Conservation (phyloP, 2,888 invertebrate species). For the Nematopogon swammerdamellus region DNA sequence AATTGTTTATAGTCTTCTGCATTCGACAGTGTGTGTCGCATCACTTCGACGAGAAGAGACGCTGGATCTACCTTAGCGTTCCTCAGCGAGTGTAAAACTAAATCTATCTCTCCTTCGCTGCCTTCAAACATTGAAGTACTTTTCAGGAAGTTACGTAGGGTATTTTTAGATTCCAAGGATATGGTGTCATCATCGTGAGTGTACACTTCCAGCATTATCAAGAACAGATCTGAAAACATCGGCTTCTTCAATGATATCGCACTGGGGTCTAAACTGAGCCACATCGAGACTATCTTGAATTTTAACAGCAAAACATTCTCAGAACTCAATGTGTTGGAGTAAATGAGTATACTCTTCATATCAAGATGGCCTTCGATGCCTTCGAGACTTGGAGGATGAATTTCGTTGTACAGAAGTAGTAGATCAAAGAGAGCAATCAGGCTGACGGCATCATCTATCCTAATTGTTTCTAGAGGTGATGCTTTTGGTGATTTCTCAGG, state of each 20-base stretch:
- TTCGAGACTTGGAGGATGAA: slow-evolving; percentile 41
- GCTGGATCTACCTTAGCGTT: slow-evolving; percentile 29
- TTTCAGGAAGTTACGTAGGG: slow-evolving; percentile 56
- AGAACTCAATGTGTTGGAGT: slow-evolving; percentile 24
- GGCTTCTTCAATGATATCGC: slow-evolving; percentile 48
- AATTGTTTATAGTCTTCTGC: slow-evolving; percentile 26
- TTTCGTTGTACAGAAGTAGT: slow-evolving; percentile 36
- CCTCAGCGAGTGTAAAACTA: slow-evolving; percentile 60
- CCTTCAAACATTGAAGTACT: slow-evolving; percentile 64
- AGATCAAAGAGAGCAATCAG: slow-evolving; percentile 34
- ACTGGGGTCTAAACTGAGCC: slow-evolving; percentile 43
- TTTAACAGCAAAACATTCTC: slow-evolving; percentile 31
- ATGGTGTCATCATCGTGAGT: slow-evolving; percentile 29
- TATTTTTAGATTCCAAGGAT: slow-evolving; percentile 51
- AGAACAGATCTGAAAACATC: slow-evolving; percentile 52
- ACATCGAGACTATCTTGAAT: slow-evolving; percentile 43
- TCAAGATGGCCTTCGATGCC: slow-evolving; percentile 40
- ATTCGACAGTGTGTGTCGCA: slow-evolving; percentile 35
- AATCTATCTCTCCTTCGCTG: slow-evolving; percentile 61
- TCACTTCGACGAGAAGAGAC: slow-evolving; percentile 29
- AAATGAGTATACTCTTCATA: slow-evolving; percentile 38
- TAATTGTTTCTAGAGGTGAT: slow-evolving; percentile 24
- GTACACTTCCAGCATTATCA: slow-evolving; percentile 56
- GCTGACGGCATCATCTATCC: slow-evolving; percentile 26
- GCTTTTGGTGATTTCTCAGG: slow-evolving; percentile 16